Evolutionary conservation across 2,888 invertebrate species (phyloP), one percentile per base, ranked within the genome.

Genomic region (Neria commutata): DNA sequence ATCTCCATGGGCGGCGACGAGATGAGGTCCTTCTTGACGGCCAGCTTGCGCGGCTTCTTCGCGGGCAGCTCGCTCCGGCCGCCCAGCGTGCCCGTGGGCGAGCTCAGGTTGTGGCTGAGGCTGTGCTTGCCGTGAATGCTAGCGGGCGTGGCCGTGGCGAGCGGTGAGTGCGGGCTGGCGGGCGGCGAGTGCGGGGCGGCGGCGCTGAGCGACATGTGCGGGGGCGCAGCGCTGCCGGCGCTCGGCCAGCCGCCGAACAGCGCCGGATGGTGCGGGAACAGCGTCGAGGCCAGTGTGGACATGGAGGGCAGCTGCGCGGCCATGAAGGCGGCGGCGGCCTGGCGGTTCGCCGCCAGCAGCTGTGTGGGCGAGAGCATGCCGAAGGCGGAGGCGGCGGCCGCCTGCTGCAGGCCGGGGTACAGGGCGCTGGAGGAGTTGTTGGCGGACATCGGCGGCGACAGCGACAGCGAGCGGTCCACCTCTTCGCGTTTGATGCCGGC

Each of bases 401-500:
- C 79, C 61, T 81, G 80, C 63, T 80, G 79, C 47, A 81, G 66
- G 4, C 79, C 79, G 0, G 79, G 74, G 60, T 81, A 81, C 58
- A 81, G 67, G 25, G 70, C 67, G 50, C 63, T 66, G 21, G 69
- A 68, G 25, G 78, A 74, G 47, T 74, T 75, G 40, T 77, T 80
- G 51, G 75, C 78, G 10, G 79, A 76, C 78, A 80, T 81, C 54
- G 81, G 80, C 11, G 82, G 80, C 60, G 80, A 80, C 61, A 81
- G 65, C 5, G 79, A 75, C 55, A 80, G 71, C 61, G 75, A 73
- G 54, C 73, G 76, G 57, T 81, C 80, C 54, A 71, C 62, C 6
- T 82, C 80, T 63, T 82, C 81, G 45, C 76, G 76, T 65, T 81
- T 81, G 60, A 82, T 80, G 65, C 80, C 78, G 54, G 81, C 82